Percentiles rank a stretch among this genome's conserved stretches.
These are phyloP conservation scores for Platorchestia sp. DNA, from an alignment of 1,140 invertebrate genomes.

Conservation along the genomic window DNA sequence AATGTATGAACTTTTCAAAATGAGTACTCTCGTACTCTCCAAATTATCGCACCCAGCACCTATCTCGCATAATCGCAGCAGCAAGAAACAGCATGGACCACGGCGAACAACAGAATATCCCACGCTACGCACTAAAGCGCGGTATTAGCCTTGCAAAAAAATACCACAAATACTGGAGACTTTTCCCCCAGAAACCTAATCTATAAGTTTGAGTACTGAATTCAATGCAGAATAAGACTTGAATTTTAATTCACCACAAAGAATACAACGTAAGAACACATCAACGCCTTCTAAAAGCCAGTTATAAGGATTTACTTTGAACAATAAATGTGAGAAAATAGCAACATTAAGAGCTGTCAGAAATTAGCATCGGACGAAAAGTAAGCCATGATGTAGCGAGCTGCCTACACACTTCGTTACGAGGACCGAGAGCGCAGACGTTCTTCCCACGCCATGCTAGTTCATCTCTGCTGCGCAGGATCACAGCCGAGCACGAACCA, in stretches of 20 bases:
- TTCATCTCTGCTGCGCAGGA: not conserved
- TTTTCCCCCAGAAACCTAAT: not conserved
- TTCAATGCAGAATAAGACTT: not conserved
- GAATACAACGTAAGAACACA: not conserved
- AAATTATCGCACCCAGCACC: not conserved
- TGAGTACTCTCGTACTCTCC: not conserved
- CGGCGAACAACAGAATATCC: not conserved
- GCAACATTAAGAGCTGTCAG: not conserved
- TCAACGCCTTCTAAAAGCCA: not conserved
- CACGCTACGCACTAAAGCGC: not conserved
- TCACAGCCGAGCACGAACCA: not conserved
- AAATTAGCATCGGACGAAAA: not conserved
- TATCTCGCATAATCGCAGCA: not conserved
- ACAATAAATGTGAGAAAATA: not conserved
- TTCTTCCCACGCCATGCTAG: not conserved
- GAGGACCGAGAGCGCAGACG: not conserved
- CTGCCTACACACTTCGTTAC: not conserved
- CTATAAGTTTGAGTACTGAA: too few relatives aligned
- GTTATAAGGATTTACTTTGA: not conserved
- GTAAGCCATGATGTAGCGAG: not conserved
- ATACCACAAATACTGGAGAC: not conserved
- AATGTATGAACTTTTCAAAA: too few relatives aligned
- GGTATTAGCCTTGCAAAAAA: not conserved
- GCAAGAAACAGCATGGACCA: not conserved
- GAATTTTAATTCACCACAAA: not conserved